These are phyloP conservation scores for Leuciscus waleckii DNA, from an alignment of 2,797 vertebrate species.

Conservation along the genomic window DNA sequence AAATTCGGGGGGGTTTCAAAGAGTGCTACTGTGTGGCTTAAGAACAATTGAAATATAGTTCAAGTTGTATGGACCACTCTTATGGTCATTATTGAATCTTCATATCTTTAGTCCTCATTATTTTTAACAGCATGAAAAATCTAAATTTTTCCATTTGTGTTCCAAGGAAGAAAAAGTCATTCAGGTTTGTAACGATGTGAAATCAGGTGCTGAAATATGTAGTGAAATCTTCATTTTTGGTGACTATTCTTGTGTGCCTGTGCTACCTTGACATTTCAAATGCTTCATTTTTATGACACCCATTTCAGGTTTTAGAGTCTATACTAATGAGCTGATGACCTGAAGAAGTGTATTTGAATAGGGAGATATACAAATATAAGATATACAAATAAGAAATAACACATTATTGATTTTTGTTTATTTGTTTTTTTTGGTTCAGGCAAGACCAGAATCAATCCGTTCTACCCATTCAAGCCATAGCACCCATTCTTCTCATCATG, in stretches of 20 bases:
- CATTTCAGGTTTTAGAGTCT: too few relatives aligned
- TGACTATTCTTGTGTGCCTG: neutral
- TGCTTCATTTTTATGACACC: neutral
- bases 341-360: neutral
- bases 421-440: constrained; percentile 56
- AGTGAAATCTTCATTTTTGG: neutral
- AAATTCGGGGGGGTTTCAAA: neutral
- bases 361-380: neutral
- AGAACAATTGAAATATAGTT: neutral
- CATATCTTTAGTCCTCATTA: neutral
- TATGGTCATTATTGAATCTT: neutral
- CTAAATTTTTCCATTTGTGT: neutral
- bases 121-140: neutral
- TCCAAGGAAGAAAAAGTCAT: neutral
- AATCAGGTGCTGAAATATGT: neutral
- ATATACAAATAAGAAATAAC: neutral
- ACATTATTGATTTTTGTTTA: neutral
- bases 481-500: constrained; percentile 67
- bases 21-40: neutral
- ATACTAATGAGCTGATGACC: neutral
- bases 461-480: constrained; percentile 73
- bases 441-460: constrained; percentile 73
- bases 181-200: neutral
- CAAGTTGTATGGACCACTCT: neutral
- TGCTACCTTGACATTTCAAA: neutral